Percentiles rank a stretch among this genome's conserved stretches.
Conservation (phyloP, 2,888 invertebrate genomes). For the Lissonota sp. region DNA sequence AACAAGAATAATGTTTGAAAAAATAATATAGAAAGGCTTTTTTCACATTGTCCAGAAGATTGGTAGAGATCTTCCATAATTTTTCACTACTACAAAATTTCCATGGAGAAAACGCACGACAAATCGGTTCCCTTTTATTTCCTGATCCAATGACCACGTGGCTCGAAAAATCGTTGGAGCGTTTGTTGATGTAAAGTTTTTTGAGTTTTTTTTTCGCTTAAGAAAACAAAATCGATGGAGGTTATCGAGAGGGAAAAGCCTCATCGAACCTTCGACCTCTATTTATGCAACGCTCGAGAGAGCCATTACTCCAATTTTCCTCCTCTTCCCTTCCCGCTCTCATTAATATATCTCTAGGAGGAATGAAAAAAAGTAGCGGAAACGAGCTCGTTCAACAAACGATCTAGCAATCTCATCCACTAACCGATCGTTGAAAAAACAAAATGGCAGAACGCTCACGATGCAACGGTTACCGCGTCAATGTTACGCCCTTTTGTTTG, state of each 20-base stretch:
- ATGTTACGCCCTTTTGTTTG: too few species aligned
- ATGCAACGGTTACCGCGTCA: too few species aligned
- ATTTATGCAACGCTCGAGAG: constrained; percentile 38
- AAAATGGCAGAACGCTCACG: too few species aligned
- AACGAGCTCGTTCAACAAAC: background rate
- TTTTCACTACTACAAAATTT: background rate
- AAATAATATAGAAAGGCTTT: background rate
- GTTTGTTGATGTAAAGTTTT: too few species aligned
- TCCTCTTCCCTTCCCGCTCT: background rate
- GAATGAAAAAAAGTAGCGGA: background rate
- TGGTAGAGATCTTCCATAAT: background rate
- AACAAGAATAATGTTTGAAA: background rate
- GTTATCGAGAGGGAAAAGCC: constrained; percentile 18
- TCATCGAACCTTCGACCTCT: constrained; percentile 45
- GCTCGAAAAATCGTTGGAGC: background rate
- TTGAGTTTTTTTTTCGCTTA: too few species aligned
- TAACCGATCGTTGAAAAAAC: too few species aligned
- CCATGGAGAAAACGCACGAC: background rate
- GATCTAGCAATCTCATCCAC: too few species aligned
- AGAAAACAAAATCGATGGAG: background rate
- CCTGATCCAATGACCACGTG: background rate
- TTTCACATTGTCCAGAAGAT: background rate
- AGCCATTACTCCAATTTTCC: constrained; percentile 36
- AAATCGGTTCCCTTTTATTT: too few species aligned
- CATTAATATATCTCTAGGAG: background rate